Evolutionary conservation across 2,797 vertebrate species (phyloP), one percentile per base, ranked within the genome.

Genomic region (Sebastes goodei): DNA sequence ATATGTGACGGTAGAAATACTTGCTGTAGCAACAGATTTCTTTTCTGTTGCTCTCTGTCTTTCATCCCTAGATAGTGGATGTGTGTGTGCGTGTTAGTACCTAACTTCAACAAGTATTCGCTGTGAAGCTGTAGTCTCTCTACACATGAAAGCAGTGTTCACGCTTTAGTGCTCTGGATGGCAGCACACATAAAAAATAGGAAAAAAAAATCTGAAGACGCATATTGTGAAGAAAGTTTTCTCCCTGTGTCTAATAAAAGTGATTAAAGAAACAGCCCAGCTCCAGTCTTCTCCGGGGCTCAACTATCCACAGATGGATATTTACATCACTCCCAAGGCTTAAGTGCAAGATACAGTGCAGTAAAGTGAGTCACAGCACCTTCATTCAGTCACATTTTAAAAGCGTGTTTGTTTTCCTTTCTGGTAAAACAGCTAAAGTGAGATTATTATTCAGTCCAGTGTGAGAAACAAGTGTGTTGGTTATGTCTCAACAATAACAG

Each of bases 11-110:
- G 38, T 35, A 63, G 38, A 82, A 57, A 70, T 76, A 57, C 76
- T 67, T 82, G 7, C 68, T 64, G 61, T 55, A 33, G 70, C 17
- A 74, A 81, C 57, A 74, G 46, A 83, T 80, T 76, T 71, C 8
- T 65, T 61, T 71, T 68, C 56, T 60, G 29, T 33, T 2, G 7
- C 60, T 67, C 49, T 71, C 33, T 55, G 6, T 62, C n/a, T 62
- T 63, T 9, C 35, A 5, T 69, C 63, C 10, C 55, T 20, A 11
- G 29, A 55, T 62, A 27, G 49, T 71, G 10, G 1, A 4, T 67
- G 15, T 49, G 21, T 30, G 42, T 65, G 17, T 52, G 49, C 4
- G 4, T 68, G 5, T 23, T 79, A 82, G 87, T 84, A 60, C 12
- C 52, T 61, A 52, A 78, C 53, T 79, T 76, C 59, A 86, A 67